phyloP scores from a whole-genome alignment of 2,113 vertebrate genomes.

The Buteo buteo region DNA sequence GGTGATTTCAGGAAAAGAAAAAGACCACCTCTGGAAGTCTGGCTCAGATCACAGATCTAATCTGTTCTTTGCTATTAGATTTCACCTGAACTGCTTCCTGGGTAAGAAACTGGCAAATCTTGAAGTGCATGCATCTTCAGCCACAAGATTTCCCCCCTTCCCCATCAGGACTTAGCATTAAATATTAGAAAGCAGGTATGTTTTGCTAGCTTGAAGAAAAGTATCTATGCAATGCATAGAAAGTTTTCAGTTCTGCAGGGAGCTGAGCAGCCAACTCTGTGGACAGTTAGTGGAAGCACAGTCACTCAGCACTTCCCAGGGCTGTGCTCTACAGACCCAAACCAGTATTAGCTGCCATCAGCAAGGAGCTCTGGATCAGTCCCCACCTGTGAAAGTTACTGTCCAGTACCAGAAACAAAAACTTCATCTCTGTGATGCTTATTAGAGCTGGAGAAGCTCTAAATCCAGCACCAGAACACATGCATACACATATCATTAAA shows the following conservation, averaged over 20 bases:
- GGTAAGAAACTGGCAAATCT: background rate
- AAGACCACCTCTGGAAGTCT: background rate
- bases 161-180: background rate
- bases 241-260: background rate
- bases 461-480: background rate
- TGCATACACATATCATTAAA: background rate
- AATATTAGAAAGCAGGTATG: background rate
- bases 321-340: background rate
- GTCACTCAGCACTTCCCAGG: background rate
- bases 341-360: background rate
- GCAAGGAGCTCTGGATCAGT: background rate
- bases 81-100: background rate
- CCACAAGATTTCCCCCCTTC: background rate
- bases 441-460: background rate
- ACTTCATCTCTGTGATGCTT: background rate
- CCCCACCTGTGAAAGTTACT: background rate
- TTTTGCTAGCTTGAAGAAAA: background rate
- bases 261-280: background rate
- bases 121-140: background rate
- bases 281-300: background rate
- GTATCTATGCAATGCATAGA: background rate
- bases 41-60: background rate
- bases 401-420: background rate
- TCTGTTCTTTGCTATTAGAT: background rate
- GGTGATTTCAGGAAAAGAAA: background rate